A percentile compares a stretch with the other conserved stretches of the same genome.
Evolutionary conservation across 2,113 vertebrate species (phyloP).

Genomic region (Malurus elegans): DNA sequence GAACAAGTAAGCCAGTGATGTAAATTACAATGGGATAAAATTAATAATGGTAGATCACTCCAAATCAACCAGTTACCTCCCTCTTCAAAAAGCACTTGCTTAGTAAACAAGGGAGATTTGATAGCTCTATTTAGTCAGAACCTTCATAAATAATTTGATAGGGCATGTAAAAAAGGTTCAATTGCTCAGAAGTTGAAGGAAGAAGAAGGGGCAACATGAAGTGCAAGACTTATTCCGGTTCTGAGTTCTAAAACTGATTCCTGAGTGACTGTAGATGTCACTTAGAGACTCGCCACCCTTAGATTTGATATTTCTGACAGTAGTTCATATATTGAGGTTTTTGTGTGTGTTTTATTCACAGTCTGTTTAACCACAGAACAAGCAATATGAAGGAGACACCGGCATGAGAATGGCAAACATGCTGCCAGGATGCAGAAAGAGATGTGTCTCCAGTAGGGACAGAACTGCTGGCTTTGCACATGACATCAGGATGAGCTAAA

Average conservation of each 20-base stretch:
- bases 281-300: neutral
- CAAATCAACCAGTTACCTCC: neutral
- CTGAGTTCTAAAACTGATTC: neutral
- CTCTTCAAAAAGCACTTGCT: neutral
- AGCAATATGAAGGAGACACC: neutral
- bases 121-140: neutral
- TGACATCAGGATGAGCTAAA: neutral
- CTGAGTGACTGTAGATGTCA: neutral
- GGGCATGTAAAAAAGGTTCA: neutral
- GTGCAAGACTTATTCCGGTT: neutral
- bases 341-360: neutral
- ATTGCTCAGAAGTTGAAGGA: neutral
- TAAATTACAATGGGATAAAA: neutral
- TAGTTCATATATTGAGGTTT: neutral
- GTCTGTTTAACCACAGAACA: neutral
- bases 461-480: rapidly evolving
- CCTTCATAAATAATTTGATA: neutral
- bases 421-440: neutral
- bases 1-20: neutral
- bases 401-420: neutral
- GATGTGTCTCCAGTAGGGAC: neutral
- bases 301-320: neutral
- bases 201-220: neutral
- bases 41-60: neutral
- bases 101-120: neutral